Evolutionary conservation across 2,113 vertebrate genomes (phyloP), one percentile per base, ranked within the genome.

Genomic region (Physeter macrocephalus): DNA sequence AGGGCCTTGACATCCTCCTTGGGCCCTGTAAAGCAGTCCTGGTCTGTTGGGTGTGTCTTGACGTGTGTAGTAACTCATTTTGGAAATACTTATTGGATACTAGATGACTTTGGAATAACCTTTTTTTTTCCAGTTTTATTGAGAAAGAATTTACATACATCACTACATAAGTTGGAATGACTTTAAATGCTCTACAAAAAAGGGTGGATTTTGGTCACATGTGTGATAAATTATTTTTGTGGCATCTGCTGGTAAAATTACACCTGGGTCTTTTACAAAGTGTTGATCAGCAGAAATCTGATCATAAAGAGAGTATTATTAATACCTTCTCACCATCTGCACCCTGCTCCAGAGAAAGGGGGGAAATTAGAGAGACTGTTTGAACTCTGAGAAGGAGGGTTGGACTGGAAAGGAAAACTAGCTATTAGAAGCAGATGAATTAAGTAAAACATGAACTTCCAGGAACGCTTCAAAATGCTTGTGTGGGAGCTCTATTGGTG

Each of bases 241-340:
- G 85, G 54, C n/a, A 69, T 74, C 84, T 94, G 41, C 88, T 95
- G 75, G 88, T 93, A 97, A 80, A 87, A 92, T 95, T 67, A 20
- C 85, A 86, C 95, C 66, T 96, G 77, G 46, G 36, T 86, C 69
- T 82, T 95, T 86, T 88, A 61, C 54, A 78, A 25, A 25, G 67
- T 82, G 29, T 90, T 96, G 92, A 86, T 93, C 77, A 93, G 85
- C 27, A 96, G 88, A 95, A 96, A 97, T n/a, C 78, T 46, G n/a
- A 81, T 90, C 46, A 67, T 46, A 66, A 49, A 29, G 49, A 92
- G 61, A 87, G n/a, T 89, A 88, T 74, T 89, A 77, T 66, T 85
- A 86, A 78, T 46, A 83, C 23, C 36, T 88, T 96, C 57, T 78
- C 66, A 80, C 36, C n/a, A 46, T 85, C 39, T 57, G 57, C 95